Percentiles rank a stretch among this genome's conserved stretches.
phyloP scores from a whole-genome alignment of 2,797 vertebrate genomes.

The Pampus argenteus region DNA sequence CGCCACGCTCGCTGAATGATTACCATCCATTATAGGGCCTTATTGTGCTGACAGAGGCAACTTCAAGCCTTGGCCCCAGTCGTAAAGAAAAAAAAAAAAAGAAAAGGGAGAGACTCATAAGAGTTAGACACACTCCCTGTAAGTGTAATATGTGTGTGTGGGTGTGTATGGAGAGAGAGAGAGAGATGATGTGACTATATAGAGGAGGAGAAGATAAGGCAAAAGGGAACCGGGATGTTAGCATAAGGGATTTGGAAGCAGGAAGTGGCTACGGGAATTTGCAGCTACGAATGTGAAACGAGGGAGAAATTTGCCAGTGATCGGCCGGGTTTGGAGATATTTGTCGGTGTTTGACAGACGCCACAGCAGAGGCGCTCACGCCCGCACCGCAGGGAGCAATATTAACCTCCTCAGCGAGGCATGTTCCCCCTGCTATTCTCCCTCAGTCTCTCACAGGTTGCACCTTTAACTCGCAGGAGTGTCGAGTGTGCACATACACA shows the following conservation, averaged over 20 bases:
- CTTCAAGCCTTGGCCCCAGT: slow-evolving; percentile 81
- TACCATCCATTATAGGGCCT: slow-evolving; percentile 88
- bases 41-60: slow-evolving; percentile 90
- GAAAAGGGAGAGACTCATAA: slow-evolving; percentile 57
- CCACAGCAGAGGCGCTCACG: neutral
- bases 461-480: slow-evolving; percentile 38
- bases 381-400: slow-evolving; percentile 23
- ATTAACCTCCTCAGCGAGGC: slow-evolving; percentile 54
- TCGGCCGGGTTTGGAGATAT: slow-evolving; percentile 26
- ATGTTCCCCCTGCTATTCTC: slow-evolving; percentile 36
- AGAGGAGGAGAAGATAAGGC: slow-evolving; percentile 40
- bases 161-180: slow-evolving; percentile 19
- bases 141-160: slow-evolving; percentile 53
- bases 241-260: slow-evolving; percentile 50
- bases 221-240: slow-evolving; percentile 42
- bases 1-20: slow-evolving; percentile 89
- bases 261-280: slow-evolving; percentile 27
- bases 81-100: slow-evolving; percentile 55
- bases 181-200: slow-evolving; percentile 15
- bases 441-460: slow-evolving; percentile 32
- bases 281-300: slow-evolving; percentile 47
- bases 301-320: slow-evolving; percentile 27
- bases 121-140: slow-evolving; percentile 68
- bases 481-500: neutral
- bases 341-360: slow-evolving; percentile 47